Percentiles rank a stretch among this genome's conserved stretches.
Evolutionary conservation across 2,797 vertebrate genomes (phyloP).

Genomic region (Pipistrellus pipistrellus): DNA sequence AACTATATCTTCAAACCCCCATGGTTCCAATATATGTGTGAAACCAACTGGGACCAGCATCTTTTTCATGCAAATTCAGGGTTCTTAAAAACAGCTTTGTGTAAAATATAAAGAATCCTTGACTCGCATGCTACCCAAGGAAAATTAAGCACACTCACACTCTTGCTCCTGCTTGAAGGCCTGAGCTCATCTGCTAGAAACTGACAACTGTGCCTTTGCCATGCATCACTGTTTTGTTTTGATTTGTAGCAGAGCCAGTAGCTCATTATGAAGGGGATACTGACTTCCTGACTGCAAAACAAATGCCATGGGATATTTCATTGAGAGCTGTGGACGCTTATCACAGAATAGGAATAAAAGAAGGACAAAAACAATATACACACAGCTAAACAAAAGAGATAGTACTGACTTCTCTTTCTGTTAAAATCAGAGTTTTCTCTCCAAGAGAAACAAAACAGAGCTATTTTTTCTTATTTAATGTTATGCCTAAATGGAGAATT

Average conservation of each 20-base stretch:
- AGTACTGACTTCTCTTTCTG: slow-evolving; percentile 38
- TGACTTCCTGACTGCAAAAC: slow-evolving; percentile 85
- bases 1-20: background rate
- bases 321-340: slow-evolving; percentile 20
- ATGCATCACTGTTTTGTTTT: slow-evolving; percentile 67
- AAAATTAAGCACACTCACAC: slow-evolving; percentile 67
- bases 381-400: background rate
- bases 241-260: slow-evolving; percentile 81
- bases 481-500: slow-evolving; percentile 32
- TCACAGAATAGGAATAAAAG: background rate
- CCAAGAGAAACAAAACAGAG: slow-evolving; percentile 35
- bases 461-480: slow-evolving; percentile 7
- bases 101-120: slow-evolving; percentile 65
- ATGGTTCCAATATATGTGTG: background rate
- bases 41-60: slow-evolving; percentile 27
- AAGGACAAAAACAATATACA: slow-evolving; percentile 39
- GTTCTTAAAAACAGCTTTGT: slow-evolving; percentile 44
- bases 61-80: slow-evolving; percentile 70
- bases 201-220: slow-evolving; percentile 68
- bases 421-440: slow-evolving; percentile 61
- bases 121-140: slow-evolving; percentile 65
- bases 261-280: slow-evolving; percentile 74
- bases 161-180: slow-evolving; percentile 76
- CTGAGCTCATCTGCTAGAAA: slow-evolving; percentile 75
- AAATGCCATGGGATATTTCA: slow-evolving; percentile 80